Percentiles rank a stretch among this genome's conserved stretches.
phyloP scores from a whole-genome alignment of 2,888 invertebrate genomes.

The Drosophila fulvimacula region DNA sequence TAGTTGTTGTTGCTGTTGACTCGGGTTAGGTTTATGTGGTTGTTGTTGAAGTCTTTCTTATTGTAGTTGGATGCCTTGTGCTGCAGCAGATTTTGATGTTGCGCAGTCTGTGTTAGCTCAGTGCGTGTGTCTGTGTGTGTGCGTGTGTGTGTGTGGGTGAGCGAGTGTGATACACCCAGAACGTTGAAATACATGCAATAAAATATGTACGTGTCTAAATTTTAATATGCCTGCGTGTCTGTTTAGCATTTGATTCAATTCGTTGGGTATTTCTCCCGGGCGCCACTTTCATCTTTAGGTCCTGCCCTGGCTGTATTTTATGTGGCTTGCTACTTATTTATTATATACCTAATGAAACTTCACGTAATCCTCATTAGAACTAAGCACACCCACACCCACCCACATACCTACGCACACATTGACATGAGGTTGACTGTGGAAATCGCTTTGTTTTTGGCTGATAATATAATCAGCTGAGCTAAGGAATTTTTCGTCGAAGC shows the following conservation, averaged over 20 bases:
- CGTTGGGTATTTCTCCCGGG: constrained; percentile 23
- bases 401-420: constrained; percentile 13
- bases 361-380: constrained; percentile 64
- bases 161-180: constrained; percentile 9
- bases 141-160: constrained; percentile 3
- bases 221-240: constrained; percentile 71
- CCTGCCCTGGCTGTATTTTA: constrained; percentile 38
- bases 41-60: constrained; percentile 20
- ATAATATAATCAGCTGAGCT: constrained; percentile 5
- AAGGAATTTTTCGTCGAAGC: neutral
- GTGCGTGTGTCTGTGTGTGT: constrained; percentile 2
- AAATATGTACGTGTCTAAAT: constrained; percentile 78
- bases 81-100: constrained; percentile 51
- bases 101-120: constrained; percentile 32
- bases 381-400: constrained; percentile 27
- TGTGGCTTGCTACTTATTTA: constrained; percentile 74
- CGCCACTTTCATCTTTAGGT: constrained; percentile 22
- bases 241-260: constrained; percentile 54
- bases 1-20: constrained; percentile 9
- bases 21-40: constrained; percentile 15
- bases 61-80: constrained; percentile 31
- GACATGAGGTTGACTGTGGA: constrained; percentile 16
- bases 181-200: constrained; percentile 64
- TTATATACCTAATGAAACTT: constrained; percentile 71
- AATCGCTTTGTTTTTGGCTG: constrained; percentile 10